These are phyloP conservation scores for Thereva nobilitata DNA, from an alignment of 2,888 invertebrate genomes.

Conservation along the genomic window DNA sequence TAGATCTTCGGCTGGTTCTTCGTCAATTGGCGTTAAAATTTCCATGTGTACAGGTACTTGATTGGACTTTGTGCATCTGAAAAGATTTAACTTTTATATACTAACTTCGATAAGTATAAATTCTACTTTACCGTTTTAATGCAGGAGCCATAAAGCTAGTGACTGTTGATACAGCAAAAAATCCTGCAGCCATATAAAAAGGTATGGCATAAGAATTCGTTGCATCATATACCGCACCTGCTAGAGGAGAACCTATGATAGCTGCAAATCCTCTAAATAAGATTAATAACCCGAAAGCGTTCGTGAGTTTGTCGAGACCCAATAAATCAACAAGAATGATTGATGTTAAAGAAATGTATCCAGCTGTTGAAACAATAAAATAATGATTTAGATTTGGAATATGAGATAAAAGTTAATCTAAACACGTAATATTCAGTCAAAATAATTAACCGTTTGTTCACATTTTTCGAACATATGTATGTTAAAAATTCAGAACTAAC, in stretches of 20 bases:
- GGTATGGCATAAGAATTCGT: conserved; percentile 84
- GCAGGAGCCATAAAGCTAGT: conserved; percentile 83
- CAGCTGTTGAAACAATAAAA: conserved; percentile 66
- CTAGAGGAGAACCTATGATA: conserved; percentile 80
- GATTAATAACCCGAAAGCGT: conserved; percentile 94
- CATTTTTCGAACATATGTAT: no score
- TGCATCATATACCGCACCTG: conserved; percentile 88
- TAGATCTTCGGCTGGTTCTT: conserved; percentile 77
- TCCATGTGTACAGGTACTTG: conserved; percentile 69
- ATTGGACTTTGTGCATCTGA: conserved; percentile 59
- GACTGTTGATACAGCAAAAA: conserved; percentile 82
- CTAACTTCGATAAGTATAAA: not conserved
- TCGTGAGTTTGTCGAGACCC: conserved; percentile 93
- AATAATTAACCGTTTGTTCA: no score
- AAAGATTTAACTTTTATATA: conserved; percentile 13
- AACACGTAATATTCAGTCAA: no score
- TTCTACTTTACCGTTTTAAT: conserved; percentile 62
- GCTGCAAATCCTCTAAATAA: conserved; percentile 94
- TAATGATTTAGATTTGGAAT: no score
- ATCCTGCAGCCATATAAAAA: conserved; percentile 89
- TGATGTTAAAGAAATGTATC: conserved; percentile 96
- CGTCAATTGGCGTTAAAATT: conserved; percentile 80
- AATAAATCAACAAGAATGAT: conserved; percentile 96
- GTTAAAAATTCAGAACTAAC: no score
- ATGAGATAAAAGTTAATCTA: no score